Evolutionary conservation across 1,140 invertebrate genomes (phyloP).

Genomic region (Camponotus floridanus): DNA sequence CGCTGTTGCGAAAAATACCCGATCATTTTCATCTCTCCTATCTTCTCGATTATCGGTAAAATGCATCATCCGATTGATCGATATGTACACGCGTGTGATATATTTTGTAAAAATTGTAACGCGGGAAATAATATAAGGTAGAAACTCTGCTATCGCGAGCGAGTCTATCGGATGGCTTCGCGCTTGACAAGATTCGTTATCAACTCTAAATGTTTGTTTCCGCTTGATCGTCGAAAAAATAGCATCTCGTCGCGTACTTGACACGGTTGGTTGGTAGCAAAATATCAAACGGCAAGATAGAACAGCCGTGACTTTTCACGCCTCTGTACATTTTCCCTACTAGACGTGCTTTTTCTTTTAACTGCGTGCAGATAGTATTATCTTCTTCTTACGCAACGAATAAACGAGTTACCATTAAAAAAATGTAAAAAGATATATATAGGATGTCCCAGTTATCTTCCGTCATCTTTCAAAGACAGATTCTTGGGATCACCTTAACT

Average conservation of each 20-base stretch:
- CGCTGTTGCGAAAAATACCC: neutral
- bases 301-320: constrained; percentile 30
- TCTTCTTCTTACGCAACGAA: constrained; percentile 25
- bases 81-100: neutral
- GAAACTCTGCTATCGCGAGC: constrained; percentile 43
- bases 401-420: neutral
- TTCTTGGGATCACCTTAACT: too few relatives aligned
- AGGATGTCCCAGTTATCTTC: too few relatives aligned
- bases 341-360: neutral
- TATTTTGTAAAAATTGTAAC: constrained; percentile 48
- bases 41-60: neutral
- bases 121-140: constrained; percentile 15
- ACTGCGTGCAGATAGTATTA: constrained; percentile 3
- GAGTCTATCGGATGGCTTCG: constrained; percentile 60
- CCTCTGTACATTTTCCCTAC: constrained; percentile 25
- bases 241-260: constrained; percentile 14
- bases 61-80: neutral
- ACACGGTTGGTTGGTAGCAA: constrained; percentile 6
- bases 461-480: too few relatives aligned
- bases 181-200: constrained; percentile 62
- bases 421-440: neutral
- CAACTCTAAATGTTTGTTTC: constrained; percentile 56
- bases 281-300: constrained; percentile 41
- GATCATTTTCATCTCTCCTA: neutral
- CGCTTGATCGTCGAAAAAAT: constrained; percentile 42